These are phyloP conservation scores for Cichlasoma orientale DNA, from an alignment of 2,797 vertebrate species.

Conservation along the genomic window DNA sequence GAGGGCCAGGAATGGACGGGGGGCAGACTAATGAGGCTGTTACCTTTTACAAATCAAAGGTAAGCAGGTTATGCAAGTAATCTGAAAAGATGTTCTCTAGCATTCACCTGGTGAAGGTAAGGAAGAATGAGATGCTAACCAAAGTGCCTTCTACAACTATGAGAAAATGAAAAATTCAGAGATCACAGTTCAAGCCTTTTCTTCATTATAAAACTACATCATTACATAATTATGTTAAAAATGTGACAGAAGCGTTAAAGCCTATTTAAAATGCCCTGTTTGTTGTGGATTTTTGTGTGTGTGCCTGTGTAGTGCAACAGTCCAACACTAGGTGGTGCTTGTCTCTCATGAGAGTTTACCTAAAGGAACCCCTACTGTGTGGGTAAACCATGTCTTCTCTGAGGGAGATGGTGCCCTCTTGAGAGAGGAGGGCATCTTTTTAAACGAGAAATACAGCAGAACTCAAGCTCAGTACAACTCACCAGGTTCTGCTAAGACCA, in stretches of 20 bases:
- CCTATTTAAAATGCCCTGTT: not conserved
- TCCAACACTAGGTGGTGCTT: constrained; percentile 76
- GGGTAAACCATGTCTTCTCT: constrained; percentile 51
- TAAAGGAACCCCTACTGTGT: constrained; percentile 47
- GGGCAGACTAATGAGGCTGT: constrained; percentile 68
- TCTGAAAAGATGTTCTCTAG: constrained; percentile 24
- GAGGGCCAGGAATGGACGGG: constrained; percentile 50
- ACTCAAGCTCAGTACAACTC: constrained; percentile 10
- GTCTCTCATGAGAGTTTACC: constrained; percentile 65
- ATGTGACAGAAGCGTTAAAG: not conserved
- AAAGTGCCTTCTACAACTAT: not conserved
- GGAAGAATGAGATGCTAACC: not conserved
- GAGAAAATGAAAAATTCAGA: not conserved
- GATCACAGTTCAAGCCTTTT: not conserved
- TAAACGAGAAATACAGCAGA: constrained; percentile 43
- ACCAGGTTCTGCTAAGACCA: constrained; percentile 10
- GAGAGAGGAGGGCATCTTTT: constrained; percentile 62
- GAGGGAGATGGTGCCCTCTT: constrained; percentile 46
- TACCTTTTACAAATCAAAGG: constrained; percentile 50
- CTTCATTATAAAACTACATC: not conserved
- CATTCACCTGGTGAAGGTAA: constrained; percentile 20
- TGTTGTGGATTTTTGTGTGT: not conserved
- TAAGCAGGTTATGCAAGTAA: constrained; percentile 35
- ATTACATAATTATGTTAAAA: not conserved
- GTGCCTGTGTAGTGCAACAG: constrained; percentile 47